These are phyloP conservation scores for Zaprionus vittiger DNA, from an alignment of 1,140 invertebrate species.

Conservation along the genomic window DNA sequence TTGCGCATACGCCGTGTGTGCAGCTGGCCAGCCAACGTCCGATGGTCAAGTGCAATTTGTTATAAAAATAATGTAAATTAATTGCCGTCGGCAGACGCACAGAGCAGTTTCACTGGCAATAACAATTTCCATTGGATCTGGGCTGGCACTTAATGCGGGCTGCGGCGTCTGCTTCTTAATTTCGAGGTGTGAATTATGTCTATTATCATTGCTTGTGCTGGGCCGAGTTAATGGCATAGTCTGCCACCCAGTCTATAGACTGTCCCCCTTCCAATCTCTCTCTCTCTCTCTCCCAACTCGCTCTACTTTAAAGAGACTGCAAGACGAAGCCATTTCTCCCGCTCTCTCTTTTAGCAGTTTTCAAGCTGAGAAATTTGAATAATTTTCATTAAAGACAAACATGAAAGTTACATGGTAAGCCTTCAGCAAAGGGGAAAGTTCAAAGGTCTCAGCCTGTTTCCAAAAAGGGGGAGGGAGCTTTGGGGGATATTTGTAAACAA, in stretches of 20 bases:
- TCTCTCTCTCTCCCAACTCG: not conserved
- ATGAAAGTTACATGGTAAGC: slow-evolving; percentile 4
- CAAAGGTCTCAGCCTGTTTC: slow-evolving; percentile 24
- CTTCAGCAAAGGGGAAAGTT: slow-evolving; percentile 18
- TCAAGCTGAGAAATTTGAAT: slow-evolving; percentile 21
- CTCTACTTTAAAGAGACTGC: not conserved
- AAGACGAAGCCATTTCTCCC: not conserved
- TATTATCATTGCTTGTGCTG: slow-evolving; percentile 33
- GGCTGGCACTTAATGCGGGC: slow-evolving; percentile 34
- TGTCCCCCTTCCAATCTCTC: not conserved
- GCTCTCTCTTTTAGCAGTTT: not conserved
- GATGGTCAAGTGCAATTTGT: slow-evolving; percentile 53
- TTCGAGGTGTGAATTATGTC: slow-evolving; percentile 47
- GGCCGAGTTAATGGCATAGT: not conserved
- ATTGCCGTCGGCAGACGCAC: slow-evolving; percentile 46
- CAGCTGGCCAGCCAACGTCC: slow-evolving; percentile 19
- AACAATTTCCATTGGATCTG: slow-evolving; percentile 54
- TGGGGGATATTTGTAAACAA: slow-evolving; percentile 27
- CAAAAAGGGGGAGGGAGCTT: not conserved
- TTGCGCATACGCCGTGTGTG: slow-evolving; percentile 40
- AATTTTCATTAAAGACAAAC: slow-evolving; percentile 49
- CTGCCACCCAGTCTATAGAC: not conserved
- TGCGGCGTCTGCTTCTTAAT: slow-evolving; percentile 9
- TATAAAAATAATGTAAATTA: slow-evolving; percentile 80
- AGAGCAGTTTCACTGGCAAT: slow-evolving; percentile 28